phyloP scores from a whole-genome alignment of 2,113 vertebrate genomes.

The Corapipo altera region DNA sequence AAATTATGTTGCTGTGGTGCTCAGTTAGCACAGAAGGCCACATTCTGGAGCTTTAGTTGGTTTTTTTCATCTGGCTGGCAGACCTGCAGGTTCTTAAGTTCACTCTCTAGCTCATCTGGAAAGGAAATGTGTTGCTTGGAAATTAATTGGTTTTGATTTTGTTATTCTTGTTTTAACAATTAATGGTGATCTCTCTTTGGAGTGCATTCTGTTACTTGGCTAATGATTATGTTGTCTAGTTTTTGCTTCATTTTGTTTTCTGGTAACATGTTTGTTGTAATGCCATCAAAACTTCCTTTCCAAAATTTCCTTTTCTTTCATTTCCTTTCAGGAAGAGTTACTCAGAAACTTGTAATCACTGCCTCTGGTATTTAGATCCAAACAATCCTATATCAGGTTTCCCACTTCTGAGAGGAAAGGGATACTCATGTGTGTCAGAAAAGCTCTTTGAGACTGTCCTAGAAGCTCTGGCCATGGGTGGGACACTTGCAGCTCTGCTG shows the following conservation, averaged over 20 bases:
- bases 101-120: background rate
- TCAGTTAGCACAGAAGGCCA: background rate
- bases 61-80: background rate
- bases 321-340: background rate
- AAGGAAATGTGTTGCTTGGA: background rate
- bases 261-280: background rate
- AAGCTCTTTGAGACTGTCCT: background rate
- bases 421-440: background rate
- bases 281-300: background rate
- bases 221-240: background rate
- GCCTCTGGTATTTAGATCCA: background rate
- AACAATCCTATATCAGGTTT: background rate
- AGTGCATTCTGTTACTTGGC: background rate
- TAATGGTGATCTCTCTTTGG: background rate
- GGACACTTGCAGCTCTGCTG: background rate
- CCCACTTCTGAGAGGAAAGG: background rate
- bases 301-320: slow-evolving; percentile 11
- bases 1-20: background rate
- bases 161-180: background rate
- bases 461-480: background rate
- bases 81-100: background rate
- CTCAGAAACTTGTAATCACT: background rate
- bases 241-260: background rate
- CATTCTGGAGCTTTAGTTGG: background rate
- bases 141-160: background rate